A percentile compares a stretch with the other conserved stretches of the same genome.
phyloP scores from a whole-genome alignment of 2,797 vertebrate genomes.

The Notamacropus eugenii region DNA sequence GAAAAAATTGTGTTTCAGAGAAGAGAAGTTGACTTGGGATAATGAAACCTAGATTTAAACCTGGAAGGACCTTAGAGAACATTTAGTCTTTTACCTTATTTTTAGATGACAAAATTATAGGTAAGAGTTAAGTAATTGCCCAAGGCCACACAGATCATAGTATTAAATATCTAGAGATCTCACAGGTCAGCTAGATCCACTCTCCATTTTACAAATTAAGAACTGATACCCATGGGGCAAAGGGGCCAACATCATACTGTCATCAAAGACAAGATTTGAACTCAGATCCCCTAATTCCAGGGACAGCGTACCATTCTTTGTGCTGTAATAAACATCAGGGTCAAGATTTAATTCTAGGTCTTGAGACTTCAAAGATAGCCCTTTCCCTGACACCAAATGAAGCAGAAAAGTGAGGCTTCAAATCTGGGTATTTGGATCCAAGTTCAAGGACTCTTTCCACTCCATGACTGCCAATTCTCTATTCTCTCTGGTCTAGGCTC shows the following conservation, averaged over 20 bases:
- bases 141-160: background rate
- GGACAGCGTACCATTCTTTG: background rate
- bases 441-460: background rate
- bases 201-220: background rate
- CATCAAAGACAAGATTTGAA: background rate
- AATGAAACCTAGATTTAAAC: background rate
- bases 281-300: background rate
- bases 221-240: background rate
- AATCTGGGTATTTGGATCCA: background rate
- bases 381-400: background rate
- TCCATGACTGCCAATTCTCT: background rate
- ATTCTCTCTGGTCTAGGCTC: background rate
- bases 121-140: background rate
- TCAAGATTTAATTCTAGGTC: background rate
- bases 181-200: background rate
- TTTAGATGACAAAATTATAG: background rate
- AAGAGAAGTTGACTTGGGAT: background rate
- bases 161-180: background rate
- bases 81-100: background rate
- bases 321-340: background rate
- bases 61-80: background rate
- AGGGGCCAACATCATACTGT: background rate
- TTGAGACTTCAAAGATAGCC: background rate
- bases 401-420: background rate
- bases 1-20: background rate